phyloP scores from a whole-genome alignment of 2,888 invertebrate species.

The Diarsia dahlii region DNA sequence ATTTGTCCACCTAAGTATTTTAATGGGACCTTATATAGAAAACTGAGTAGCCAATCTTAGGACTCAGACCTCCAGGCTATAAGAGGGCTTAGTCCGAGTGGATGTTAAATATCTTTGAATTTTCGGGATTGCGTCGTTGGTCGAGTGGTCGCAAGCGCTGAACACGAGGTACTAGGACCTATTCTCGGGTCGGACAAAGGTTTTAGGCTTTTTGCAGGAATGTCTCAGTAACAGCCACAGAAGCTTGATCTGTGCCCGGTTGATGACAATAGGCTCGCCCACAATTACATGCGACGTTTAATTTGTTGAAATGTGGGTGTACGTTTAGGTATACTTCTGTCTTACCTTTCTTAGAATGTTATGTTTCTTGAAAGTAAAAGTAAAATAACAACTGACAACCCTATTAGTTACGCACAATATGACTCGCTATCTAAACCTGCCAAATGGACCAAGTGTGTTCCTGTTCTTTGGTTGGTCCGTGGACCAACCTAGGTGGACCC shows the following conservation, averaged over 20 bases:
- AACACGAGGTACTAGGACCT: too few relatives aligned
- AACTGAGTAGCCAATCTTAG: neutral
- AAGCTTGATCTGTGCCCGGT: too few relatives aligned
- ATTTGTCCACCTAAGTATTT: too few relatives aligned
- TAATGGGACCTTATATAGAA: too few relatives aligned
- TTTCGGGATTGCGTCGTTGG: neutral
- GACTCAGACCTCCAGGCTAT: neutral
- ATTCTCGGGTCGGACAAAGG: neutral
- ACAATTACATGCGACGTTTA: too few relatives aligned
- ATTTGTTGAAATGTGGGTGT: neutral
- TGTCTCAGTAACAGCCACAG: too few relatives aligned
- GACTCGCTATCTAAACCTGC: slow-evolving; percentile 13
- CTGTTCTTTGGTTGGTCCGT: neutral
- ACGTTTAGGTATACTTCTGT: too few relatives aligned
- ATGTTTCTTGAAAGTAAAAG: slow-evolving; percentile 2
- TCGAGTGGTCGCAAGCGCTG: too few relatives aligned
- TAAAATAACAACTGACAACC: slow-evolving; percentile 18
- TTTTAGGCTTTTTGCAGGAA: neutral
- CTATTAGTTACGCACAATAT: slow-evolving; percentile 24
- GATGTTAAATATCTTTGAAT: neutral
- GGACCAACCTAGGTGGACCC: too few relatives aligned
- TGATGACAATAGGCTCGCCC: too few relatives aligned
- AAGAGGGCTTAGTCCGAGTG: neutral
- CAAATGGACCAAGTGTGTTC: neutral
- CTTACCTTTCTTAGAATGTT: too few relatives aligned